phyloP scores from a whole-genome alignment of 2,888 invertebrate genomes.

The Protodeltote pygarga region DNA sequence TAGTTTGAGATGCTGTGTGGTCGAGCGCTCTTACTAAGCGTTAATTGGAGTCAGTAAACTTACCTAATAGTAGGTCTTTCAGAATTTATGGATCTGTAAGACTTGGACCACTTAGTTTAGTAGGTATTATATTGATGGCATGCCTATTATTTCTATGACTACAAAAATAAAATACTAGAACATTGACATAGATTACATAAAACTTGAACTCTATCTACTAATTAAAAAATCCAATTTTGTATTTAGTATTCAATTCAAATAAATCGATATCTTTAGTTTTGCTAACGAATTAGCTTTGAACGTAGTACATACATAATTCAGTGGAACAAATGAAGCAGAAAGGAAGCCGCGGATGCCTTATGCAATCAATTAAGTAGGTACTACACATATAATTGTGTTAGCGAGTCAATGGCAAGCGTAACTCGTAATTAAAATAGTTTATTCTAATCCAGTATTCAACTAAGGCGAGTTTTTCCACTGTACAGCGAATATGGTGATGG shows the following conservation, averaged over 20 bases:
- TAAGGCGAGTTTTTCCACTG: slow-evolving; percentile 71
- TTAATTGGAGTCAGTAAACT: slow-evolving; percentile 19
- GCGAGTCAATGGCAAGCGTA: slow-evolving; percentile 63
- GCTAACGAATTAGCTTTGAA: slow-evolving; percentile 17
- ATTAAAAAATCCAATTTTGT: background rate
- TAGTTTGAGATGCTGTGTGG: slow-evolving; percentile 49
- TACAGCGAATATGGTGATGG: slow-evolving; percentile 56
- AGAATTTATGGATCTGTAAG: too few species aligned
- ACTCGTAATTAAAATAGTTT: slow-evolving; percentile 77
- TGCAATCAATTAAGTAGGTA: slow-evolving; percentile 64
- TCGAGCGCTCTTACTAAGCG: slow-evolving; percentile 28
- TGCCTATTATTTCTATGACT: too few species aligned
- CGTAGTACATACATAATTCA: slow-evolving; percentile 56
- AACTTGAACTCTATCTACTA: too few species aligned
- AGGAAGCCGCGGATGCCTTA: slow-evolving; percentile 38
- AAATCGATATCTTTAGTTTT: slow-evolving; percentile 16
- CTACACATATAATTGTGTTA: slow-evolving; percentile 65
- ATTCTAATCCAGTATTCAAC: slow-evolving; percentile 67
- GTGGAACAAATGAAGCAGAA: slow-evolving; percentile 59
- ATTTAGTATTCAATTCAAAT: slow-evolving; percentile 11
- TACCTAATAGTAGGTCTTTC: background rate
- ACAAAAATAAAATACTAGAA: too few species aligned
- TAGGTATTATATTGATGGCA: too few species aligned
- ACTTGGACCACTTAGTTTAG: too few species aligned
- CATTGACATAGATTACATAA: too few species aligned